Percentiles rank a stretch among this genome's conserved stretches.
Conservation (phyloP, 2,113 vertebrate species). For the Oreotrochilus melanogaster region DNA sequence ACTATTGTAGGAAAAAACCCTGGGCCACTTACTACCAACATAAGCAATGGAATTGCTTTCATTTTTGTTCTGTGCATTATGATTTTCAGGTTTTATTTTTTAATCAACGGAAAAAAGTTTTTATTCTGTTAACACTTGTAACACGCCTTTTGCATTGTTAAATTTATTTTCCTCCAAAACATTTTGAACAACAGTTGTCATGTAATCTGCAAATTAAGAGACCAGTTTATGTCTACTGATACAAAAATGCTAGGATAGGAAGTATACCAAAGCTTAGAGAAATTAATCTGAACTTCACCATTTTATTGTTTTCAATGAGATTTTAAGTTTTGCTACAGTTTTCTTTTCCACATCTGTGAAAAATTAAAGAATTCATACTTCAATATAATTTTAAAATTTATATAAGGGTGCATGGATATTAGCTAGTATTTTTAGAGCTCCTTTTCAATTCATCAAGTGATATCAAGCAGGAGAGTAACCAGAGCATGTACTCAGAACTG, state of each 20-base stretch:
- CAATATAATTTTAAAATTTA: background rate
- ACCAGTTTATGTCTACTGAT: background rate
- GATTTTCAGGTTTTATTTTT: background rate
- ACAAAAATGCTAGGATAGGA: background rate
- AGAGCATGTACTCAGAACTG: background rate
- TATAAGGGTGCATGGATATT: background rate
- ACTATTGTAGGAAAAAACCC: background rate
- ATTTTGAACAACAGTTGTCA: background rate
- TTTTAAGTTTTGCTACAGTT: background rate
- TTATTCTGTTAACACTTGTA: background rate
- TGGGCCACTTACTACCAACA: background rate
- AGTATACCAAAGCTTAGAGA: background rate
- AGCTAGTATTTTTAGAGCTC: background rate
- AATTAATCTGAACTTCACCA: background rate
- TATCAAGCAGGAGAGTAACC: background rate
- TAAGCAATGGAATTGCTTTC: background rate
- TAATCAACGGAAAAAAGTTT: background rate
- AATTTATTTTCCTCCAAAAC: background rate
- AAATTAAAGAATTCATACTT: background rate
- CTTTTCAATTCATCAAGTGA: background rate
- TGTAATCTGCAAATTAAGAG: background rate
- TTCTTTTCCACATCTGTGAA: background rate
- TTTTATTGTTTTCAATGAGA: background rate
- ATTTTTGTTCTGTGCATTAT: background rate
- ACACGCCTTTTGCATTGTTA: accelerated